Percentiles rank a stretch among this genome's conserved stretches.
These are phyloP conservation scores for Phylloscopus collybita DNA, from an alignment of 2,797 vertebrate species.

Conservation along the genomic window DNA sequence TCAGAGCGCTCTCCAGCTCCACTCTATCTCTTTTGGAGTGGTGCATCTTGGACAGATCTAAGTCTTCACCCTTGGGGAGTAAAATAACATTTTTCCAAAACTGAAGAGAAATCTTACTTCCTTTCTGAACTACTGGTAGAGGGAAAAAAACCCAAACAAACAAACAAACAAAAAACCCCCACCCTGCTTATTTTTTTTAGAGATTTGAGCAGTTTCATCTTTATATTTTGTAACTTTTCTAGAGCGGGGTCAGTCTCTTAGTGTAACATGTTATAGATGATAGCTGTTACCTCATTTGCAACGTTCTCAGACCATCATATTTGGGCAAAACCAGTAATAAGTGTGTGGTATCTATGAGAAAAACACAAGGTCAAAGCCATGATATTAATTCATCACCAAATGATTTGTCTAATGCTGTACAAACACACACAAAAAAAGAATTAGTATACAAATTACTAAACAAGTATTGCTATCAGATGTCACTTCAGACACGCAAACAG, in stretches of 20 bases:
- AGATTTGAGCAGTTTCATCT: background rate
- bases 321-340: background rate
- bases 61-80: background rate
- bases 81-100: background rate
- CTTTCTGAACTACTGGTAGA: background rate
- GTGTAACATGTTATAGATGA: accelerated
- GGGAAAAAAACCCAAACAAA: too few species aligned
- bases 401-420: background rate
- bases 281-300: background rate
- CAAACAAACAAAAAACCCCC: too few species aligned
- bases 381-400: background rate
- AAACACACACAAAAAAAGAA: background rate
- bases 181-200: background rate
- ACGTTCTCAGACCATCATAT: background rate
- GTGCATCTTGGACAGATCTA: background rate
- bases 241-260: background rate
- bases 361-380: background rate
- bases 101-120: background rate
- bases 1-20: background rate
- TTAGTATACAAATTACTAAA: background rate
- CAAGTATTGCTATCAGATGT: background rate
- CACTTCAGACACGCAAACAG: background rate
- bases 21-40: background rate
- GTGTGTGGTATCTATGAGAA: background rate
- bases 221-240: background rate